A percentile compares a stretch with the other conserved stretches of the same genome.
phyloP scores from a whole-genome alignment of 2,113 vertebrate species.

The Micromys minutus region DNA sequence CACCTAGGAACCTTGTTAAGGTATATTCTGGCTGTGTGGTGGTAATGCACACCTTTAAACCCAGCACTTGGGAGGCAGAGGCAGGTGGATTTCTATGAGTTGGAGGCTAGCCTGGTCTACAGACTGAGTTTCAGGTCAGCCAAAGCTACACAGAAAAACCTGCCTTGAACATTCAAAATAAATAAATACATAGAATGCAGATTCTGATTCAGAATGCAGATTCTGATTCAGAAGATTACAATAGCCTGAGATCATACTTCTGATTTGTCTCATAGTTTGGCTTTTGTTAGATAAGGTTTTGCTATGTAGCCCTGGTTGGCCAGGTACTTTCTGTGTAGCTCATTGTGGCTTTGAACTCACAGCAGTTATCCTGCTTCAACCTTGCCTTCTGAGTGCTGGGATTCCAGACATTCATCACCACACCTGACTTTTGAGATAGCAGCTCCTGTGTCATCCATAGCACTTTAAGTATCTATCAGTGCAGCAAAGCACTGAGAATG shows the following conservation, averaged over 20 bases:
- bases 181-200: neutral
- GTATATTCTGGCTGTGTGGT: neutral
- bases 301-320: neutral
- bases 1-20: neutral
- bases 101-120: neutral
- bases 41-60: neutral
- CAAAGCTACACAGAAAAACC: neutral
- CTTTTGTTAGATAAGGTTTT: neutral
- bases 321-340: neutral
- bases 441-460: neutral
- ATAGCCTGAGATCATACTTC: neutral
- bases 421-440: neutral
- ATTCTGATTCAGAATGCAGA: slow-evolving; percentile 32
- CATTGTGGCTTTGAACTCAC: neutral
- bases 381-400: neutral
- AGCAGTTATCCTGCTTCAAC: neutral
- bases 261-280: neutral
- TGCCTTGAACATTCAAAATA: neutral
- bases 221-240: slow-evolving; percentile 41
- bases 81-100: neutral
- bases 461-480: neutral
- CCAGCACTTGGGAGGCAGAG: neutral
- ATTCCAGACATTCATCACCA: neutral
- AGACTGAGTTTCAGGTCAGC: neutral
- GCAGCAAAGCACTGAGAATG: slow-evolving; percentile 27